Base-by-base conservation (phyloP, 2,888 invertebrate species). In the Cremastinae sp. region DNA sequence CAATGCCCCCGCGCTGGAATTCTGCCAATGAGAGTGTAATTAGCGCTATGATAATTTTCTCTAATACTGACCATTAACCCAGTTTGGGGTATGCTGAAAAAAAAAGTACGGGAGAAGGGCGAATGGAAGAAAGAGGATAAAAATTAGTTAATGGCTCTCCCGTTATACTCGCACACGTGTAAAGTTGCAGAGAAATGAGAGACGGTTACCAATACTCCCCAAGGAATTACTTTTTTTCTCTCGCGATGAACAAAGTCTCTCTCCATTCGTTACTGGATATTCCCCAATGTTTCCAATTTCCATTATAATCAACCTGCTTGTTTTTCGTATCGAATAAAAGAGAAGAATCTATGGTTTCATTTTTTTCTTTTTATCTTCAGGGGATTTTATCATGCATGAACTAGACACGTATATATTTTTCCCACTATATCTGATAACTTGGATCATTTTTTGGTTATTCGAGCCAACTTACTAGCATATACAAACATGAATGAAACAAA, bases 21-120 rank as follows among this genome's bases (percentile, higher is more conserved):
- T 79, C 72, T 79, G 85, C 84, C 84, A 87, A 81, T 84, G 81
- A 81, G 71, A 81, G 77, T 75, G 84, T 84, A 88, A 87, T 88
- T 87, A 87, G 86, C 74, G 78, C 81, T 83, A 85, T 85, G 85
- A 86, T 86, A 88, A 88, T 88, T 87, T 83, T 85, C 83, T 80
- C 83, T 83, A 86, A 85, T 83, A 84, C 82, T 81, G 80, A 83
- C 80, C 85, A 86, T 87, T 87, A 86, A 86, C 87, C 87, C 78
- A 85, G 81, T 86, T 86, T 74, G 58, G 45, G 49, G 41, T 69
- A 43, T 69, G 53, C 18, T 58, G 68, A 73, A 70, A 79, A 66
- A 74, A 65, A 66, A 75, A n/a, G n/a, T n/a, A n/a, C n/a, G n/a
- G n/a, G n/a, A n/a, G n/a, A 53, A 20, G 59, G 14, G 36, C 9